Percentiles rank a stretch among this genome's conserved stretches.
Evolutionary conservation across 2,888 invertebrate genomes (phyloP).

Genomic region (Andrena flavipes): DNA sequence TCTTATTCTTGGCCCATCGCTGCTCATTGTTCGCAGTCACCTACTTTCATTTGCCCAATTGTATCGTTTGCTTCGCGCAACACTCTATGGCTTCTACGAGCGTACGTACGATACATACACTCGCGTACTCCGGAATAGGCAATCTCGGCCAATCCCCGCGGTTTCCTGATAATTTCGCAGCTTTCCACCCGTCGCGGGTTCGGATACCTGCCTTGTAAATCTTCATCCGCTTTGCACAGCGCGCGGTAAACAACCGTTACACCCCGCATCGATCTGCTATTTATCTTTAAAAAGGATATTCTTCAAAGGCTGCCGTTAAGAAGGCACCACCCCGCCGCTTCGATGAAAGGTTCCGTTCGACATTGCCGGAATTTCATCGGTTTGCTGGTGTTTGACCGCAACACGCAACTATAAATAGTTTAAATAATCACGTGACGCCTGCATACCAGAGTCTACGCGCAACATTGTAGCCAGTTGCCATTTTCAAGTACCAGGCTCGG

Average conservation of each 20-base stretch:
- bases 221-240: background rate
- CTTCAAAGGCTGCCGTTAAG: background rate
- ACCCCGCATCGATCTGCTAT: background rate
- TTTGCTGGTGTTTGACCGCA: slow-evolving; percentile 64
- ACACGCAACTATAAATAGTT: slow-evolving; percentile 69
- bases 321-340: slow-evolving; percentile 4
- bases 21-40: slow-evolving; percentile 58
- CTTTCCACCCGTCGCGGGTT: background rate
- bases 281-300: background rate
- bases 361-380: slow-evolving; percentile 52
- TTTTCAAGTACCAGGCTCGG: slow-evolving; percentile 1
- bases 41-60: slow-evolving; percentile 59
- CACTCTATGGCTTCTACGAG: slow-evolving; percentile 5
- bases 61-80: slow-evolving; percentile 52
- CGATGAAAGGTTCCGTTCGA: slow-evolving; percentile 24
- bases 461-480: slow-evolving; percentile 20
- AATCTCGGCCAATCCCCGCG: background rate
- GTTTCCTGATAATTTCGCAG: background rate
- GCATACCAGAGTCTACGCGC: slow-evolving; percentile 53
- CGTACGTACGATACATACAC: too few relatives aligned
- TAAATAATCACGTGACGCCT: slow-evolving; percentile 67
- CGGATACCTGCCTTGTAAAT: background rate
- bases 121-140: background rate
- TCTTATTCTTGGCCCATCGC: slow-evolving; percentile 64
- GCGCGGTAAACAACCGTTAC: background rate